Percentiles rank a stretch among this genome's conserved stretches.
Evolutionary conservation across 2,888 invertebrate species (phyloP).

Genomic region (Cephus sareptanus): DNA sequence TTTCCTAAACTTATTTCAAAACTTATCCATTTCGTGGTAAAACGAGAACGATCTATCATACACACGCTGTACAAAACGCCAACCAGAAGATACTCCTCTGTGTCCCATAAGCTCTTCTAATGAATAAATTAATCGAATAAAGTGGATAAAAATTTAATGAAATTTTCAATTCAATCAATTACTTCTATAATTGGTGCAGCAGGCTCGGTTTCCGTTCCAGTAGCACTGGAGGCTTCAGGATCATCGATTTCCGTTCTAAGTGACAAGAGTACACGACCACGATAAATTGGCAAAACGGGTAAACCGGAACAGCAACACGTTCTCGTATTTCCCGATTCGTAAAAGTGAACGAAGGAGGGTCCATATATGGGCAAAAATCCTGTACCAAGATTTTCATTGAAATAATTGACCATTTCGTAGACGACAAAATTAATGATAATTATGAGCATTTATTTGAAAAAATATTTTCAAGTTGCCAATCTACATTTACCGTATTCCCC

Average conservation of each 20-base stretch:
- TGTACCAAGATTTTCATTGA: conserved; percentile 40
- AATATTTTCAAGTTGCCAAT: neutral
- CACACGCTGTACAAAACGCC: conserved; percentile 76
- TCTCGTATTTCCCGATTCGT: conserved; percentile 70
- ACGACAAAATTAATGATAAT: neutral
- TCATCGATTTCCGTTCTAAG: conserved; percentile 76
- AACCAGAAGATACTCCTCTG: conserved; percentile 75
- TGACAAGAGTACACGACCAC: conserved; percentile 80
- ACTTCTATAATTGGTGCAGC: conserved; percentile 68
- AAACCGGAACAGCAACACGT: conserved; percentile 36
- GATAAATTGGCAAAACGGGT: conserved; percentile 65
- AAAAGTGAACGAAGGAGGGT: conserved; percentile 83
- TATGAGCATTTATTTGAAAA: neutral
- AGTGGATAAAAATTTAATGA: neutral
- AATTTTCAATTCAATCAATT: neutral
- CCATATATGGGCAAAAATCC: conserved; percentile 85
- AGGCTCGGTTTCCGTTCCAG: conserved; percentile 67
- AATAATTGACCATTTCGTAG: neutral
- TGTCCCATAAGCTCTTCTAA: conserved; percentile 72
- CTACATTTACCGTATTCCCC: conserved; percentile 69
- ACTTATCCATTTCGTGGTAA: conserved; percentile 69
- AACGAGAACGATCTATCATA: conserved; percentile 72
- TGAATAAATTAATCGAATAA: neutral
- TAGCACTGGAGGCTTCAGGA: conserved; percentile 63
- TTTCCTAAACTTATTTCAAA: conserved; percentile 78